Evolutionary conservation across 2,888 invertebrate genomes (phyloP), one percentile per base, ranked within the genome.

Genomic region (Chrysodeixis includens): DNA sequence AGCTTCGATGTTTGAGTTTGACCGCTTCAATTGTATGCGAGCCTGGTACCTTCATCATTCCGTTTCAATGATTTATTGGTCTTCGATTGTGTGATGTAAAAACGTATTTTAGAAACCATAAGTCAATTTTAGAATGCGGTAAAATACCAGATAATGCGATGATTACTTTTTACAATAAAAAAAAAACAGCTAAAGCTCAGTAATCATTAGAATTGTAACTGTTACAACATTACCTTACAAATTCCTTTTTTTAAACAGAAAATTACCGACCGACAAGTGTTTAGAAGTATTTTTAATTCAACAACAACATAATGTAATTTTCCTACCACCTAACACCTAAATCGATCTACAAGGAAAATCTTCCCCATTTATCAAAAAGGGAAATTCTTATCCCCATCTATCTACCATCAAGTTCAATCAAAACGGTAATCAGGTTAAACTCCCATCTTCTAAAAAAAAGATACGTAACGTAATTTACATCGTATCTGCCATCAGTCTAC

Each of bases 391-490:
- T 51, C 22, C 26, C 30, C 64, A 30, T 20, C 61, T 40, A 12
- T 35, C 32, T 40, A 62, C 68, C 66, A 63, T 40, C 54, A 49
- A 56, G 51, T 44, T 57, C 72, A 58, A 69, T 73, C 63, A 59
- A 32, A 44, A 30, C 49, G 46, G 32, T 78, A 78, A 78, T 66
- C 59, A 14, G 46, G 54, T 78, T 75, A 75, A 70, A 75, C 49
- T 75, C 56, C 32, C 66, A 78, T 78, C 65, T 65, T 55, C 44
- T 46, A 77, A 70, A 67, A 65, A 69, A 76, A 44, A 49, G 18
- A 65, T 60, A 65, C 57, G 55, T 74, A 69, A 70, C 56, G 56
- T 66, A 75, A 78, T 78, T 79, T 79, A 73, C 71, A 79, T 79
- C 67, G 66, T 56, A 70, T 78, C 56, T 66, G 46, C 55, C 76